These are phyloP conservation scores for Metallyticus violacea DNA, from an alignment of 2,888 invertebrate genomes.

Conservation along the genomic window DNA sequence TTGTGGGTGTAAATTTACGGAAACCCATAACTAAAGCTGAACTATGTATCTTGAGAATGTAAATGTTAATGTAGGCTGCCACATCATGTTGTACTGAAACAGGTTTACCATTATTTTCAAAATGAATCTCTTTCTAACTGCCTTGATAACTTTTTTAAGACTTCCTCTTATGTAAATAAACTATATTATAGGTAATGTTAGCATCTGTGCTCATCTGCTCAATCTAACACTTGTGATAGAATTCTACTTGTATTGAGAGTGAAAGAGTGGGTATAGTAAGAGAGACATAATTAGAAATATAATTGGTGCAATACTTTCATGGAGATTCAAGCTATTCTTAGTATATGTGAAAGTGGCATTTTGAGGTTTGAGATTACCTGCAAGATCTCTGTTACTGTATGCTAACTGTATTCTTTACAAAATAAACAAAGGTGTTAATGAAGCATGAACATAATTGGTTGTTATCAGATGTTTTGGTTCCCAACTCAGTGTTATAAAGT, in stretches of 20 bases:
- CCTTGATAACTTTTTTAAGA: conserved; percentile 25
- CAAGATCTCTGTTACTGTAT: neutral
- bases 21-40: neutral
- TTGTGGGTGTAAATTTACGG: conserved; percentile 16
- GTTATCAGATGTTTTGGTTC: neutral
- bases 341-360: neutral
- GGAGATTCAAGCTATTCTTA: neutral
- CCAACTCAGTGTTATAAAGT: neutral
- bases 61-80: conserved; percentile 3
- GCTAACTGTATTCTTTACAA: neutral
- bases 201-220: conserved; percentile 24
- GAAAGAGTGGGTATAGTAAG: neutral
- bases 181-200: neutral
- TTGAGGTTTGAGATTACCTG: neutral
- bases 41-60: neutral
- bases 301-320: neutral
- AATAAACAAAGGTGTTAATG: neutral
- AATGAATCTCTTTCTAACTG: conserved; percentile 25
- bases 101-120: conserved; percentile 13
- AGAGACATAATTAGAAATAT: neutral
- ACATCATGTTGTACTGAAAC: conserved; percentile 1
- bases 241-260: conserved; percentile 3
- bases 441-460: neutral
- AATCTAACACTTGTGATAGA: conserved; percentile 28
- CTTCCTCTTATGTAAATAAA: conserved; percentile 9